Base-by-base conservation (phyloP, 2,797 vertebrate genomes). In the Tolypeutes matacus region DNA sequence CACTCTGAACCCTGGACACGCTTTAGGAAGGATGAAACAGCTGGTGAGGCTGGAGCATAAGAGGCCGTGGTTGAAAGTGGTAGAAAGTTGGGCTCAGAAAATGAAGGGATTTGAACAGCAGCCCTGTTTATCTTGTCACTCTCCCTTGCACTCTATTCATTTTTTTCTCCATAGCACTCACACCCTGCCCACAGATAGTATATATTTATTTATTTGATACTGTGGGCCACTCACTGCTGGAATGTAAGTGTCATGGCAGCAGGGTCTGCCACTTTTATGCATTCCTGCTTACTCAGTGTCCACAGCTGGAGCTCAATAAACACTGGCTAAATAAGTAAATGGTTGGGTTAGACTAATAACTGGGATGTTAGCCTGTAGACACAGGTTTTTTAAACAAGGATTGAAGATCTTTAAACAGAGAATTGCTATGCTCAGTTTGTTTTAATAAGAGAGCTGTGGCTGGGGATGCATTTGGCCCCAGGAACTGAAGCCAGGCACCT, bases 381-480 rank as follows among this genome's bases (percentile, higher is more conserved):
- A 76, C 4, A 34, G 23, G 17, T n/a, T 86, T 82, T 82, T 69
- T 67, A 81, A 85, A 49, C 2, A 5, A 5, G 5, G 9, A 20
- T 10, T 56, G 18, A 49, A 65, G 7, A 17, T 73, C 73, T 15
- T 80, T 67, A 51, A 64, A 11, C 36, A 73, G 18, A 34, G 49
- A 39, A 46, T 29, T 9, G 27, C 64, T 7, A 51, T 3, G 34
- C 1, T 58, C 9, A 3, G 15, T 69, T 86, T 53, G 65, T 92
- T 75, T 91, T 83, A 80, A 39, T 64, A 56, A 60, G 7, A 65
- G n/a, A 81, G 29, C 36, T 46, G 12, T 76, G 78, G n/a, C n/a
- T 12, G 0, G 31, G 25, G 53, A 86, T 1, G 4, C 72, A n/a
- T 11, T 58, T 21, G 15, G 25, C 20, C 29, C 67, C 18, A 72